Evolutionary conservation across 2,888 invertebrate species (phyloP), one percentile per base, ranked within the genome.

Genomic region (Autographa gamma): DNA sequence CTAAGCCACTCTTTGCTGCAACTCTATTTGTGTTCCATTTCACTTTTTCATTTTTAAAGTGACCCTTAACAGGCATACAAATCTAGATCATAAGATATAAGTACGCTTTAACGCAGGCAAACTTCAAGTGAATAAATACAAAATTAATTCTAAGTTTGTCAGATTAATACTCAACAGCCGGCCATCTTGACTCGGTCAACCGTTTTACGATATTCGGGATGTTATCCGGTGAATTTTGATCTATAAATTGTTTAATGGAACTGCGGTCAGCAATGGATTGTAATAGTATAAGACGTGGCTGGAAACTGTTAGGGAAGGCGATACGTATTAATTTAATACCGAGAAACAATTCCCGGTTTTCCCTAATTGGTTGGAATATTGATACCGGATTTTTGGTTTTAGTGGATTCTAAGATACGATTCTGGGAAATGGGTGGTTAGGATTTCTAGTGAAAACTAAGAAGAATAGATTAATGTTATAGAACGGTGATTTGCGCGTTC

Each of bases 151-250:
- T 16, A 1, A 63, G 59, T 8, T 78, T 61, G 34, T 18, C 63
- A n/a, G 7, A 77, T 77, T 41, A 25, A 73, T 77, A 77, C 77
- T 41, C 68, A 0, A 0, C 1, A 14, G 41, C 8, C 31, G 54
- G 16, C 16, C 72, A 71, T 82, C 71, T 70, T 81, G 81, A 11
- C 72, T 76, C 25, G 64, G 82, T 84, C 81, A 76, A 82, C 72
- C 81, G 76, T 82, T 81, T 84, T 79, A 84, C 84, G 72, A 82
- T 79, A 82, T 74, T 79, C 70, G 73, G 69, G 62, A 67, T 76
- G 70, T 76, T 69, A 66, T 64, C 69, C 76, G 63, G 73, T 69
- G 76, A 69, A 73, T 66, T 79, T 63, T 63, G 71, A 71, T 69
- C 74, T 76, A 81, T 79, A 79, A 84, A 79, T 76, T 76, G 84